Conservation (phyloP, 2,888 invertebrate species). For the Choreutis nemorana region DNA sequence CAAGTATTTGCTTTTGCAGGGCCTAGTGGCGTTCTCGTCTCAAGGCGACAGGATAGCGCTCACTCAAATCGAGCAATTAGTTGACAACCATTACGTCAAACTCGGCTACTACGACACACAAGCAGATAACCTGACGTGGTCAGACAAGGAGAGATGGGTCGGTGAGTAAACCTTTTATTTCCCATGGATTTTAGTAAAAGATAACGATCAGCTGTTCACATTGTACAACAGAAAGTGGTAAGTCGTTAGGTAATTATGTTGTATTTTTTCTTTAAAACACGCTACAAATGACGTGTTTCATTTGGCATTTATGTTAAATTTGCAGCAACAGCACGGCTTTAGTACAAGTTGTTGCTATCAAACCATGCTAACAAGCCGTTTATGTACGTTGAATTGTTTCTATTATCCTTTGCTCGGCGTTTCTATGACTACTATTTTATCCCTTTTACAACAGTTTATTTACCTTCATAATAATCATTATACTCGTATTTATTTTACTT, state of each 20-base stretch:
- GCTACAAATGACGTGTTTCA: background rate
- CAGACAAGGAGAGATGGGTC: slow-evolving; percentile 89
- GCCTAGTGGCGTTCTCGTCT: slow-evolving; percentile 96
- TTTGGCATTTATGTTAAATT: no score
- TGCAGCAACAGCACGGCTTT: slow-evolving; percentile 4
- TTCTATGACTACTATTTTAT: no score
- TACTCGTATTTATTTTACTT: no score
- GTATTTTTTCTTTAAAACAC: no score
- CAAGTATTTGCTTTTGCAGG: slow-evolving; percentile 72
- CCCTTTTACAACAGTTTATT: no score
- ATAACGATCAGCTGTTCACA: background rate
- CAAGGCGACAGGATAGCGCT: slow-evolving; percentile 98
- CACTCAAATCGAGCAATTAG: slow-evolving; percentile 97
- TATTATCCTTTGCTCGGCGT: no score
- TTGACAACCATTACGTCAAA: slow-evolving; percentile 92
- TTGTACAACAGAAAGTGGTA: background rate
- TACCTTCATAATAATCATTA: no score
- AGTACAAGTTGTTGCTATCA: slow-evolving; percentile 3
- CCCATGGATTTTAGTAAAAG: background rate
- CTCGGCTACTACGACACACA: slow-evolving; percentile 97
- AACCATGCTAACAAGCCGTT: no score
- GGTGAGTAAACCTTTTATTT: slow-evolving; percentile 62
- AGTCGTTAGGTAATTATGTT: no score
- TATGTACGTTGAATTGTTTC: no score
- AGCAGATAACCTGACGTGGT: slow-evolving; percentile 95